Conservation (phyloP, 2,797 vertebrate genomes). For the Cossypha dichroa region DNA sequence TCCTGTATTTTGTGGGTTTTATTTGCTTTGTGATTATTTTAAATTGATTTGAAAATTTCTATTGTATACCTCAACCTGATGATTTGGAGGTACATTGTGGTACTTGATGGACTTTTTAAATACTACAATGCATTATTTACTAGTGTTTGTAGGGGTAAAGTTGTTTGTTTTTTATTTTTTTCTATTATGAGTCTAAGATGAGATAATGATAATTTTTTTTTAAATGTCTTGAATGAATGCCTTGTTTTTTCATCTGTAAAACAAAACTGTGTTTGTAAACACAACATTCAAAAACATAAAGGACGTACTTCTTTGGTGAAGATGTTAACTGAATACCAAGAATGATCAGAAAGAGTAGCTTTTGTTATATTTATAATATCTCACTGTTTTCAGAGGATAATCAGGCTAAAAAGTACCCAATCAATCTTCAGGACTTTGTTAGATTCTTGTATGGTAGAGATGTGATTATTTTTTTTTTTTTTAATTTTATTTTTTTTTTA, state of each 20-base stretch:
- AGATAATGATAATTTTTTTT: constrained; percentile 89
- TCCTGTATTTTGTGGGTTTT: background rate
- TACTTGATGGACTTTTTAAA: constrained; percentile 8
- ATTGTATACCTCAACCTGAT: background rate
- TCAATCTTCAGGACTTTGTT: constrained; percentile 68
- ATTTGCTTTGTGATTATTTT: background rate
- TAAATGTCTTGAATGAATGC: constrained; percentile 83
- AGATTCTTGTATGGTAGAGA: background rate
- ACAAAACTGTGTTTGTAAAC: constrained; percentile 90
- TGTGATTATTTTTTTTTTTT: background rate
- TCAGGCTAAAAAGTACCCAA: constrained; percentile 63
- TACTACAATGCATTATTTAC: constrained; percentile 66
- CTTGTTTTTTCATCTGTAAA: constrained; percentile 81
- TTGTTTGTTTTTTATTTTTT: constrained; percentile 75
- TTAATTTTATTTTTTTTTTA: background rate
- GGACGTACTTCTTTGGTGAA: constrained; percentile 83
- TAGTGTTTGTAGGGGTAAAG: constrained; percentile 65
- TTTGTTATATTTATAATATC: constrained; percentile 79
- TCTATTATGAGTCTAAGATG: constrained; percentile 81
- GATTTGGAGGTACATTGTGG: background rate
- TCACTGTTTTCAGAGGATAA: constrained; percentile 68
- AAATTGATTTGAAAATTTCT: background rate
- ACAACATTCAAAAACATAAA: constrained; percentile 83
- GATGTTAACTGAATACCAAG: constrained; percentile 84
- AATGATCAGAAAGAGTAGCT: constrained; percentile 78